Conservation (phyloP, 1,140 invertebrate species). For the Lucilia sericata region DNA sequence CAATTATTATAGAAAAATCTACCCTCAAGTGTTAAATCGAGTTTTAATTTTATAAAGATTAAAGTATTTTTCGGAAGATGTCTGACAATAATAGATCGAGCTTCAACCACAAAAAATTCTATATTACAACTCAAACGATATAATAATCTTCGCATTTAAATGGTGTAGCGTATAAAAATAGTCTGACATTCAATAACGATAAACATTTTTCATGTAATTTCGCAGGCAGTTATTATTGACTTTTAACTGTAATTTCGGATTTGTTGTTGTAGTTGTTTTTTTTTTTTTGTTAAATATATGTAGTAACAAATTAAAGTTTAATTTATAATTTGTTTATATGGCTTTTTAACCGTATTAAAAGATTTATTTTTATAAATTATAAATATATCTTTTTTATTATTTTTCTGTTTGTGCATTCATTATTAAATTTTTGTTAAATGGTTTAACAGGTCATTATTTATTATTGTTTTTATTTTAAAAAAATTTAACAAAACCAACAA, state of each 20-base stretch:
- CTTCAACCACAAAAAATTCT: too few relatives aligned
- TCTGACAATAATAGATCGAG: too few relatives aligned
- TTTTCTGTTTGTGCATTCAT: neutral
- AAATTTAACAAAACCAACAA: neutral
- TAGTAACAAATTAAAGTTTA: neutral
- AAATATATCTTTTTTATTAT: neutral
- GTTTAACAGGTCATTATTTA: conserved; percentile 29
- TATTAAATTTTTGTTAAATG: conserved; percentile 29
- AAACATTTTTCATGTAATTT: neutral
- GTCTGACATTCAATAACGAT: neutral
- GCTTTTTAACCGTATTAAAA: neutral
- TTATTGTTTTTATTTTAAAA: conserved; percentile 15
- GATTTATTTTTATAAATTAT: neutral
- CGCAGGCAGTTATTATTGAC: conserved; percentile 1
- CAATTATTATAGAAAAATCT: too few relatives aligned
- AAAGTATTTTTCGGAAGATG: too few relatives aligned
- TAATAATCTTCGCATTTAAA: neutral
- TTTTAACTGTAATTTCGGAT: neutral
- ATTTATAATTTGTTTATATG: conserved; percentile 30
- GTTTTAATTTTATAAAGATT: too few relatives aligned
- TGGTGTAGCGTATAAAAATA: neutral
- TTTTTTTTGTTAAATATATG: neutral
- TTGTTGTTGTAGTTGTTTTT: neutral
- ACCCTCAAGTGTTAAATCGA: too few relatives aligned
- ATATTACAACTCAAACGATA: too few relatives aligned